Evolutionary conservation across 2,113 vertebrate genomes (phyloP), one percentile per base, ranked within the genome.

Genomic region (Buteo buteo): DNA sequence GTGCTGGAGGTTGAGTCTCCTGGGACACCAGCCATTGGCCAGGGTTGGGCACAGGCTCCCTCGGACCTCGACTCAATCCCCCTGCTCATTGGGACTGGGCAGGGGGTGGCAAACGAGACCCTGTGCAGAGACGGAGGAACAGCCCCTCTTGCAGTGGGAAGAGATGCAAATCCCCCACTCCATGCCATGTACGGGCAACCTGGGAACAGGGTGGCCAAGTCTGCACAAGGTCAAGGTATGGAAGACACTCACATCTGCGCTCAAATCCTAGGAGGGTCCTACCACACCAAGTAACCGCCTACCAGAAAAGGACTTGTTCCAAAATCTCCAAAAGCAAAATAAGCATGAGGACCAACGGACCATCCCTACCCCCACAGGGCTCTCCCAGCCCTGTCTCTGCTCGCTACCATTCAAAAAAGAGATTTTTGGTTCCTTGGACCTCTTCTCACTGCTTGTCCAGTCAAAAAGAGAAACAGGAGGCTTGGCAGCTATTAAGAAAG

Each of bases 171-270:
- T 5, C 16, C 26, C 31, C 11, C 13, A 36, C 29, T 71, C 71
- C 34, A 21, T 16, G 42, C 9, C 25, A 28, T 4, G 0, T 7
- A 28, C 1, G 1, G 38, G 49, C 38, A 32, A 11, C 18, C 17
- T 24, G 26, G 32, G 13, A 84, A 58, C 3, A 42, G 29, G 13
- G 19, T 19, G 25, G n/a, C 16, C 32, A 87, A 74, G 21, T 44
- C 55, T 74, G 59, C 0, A 0, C 6, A 21, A 71, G 57, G 47
- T 28, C 24, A 71, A 71, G 42, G 21, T 49, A 15, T 17, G 44
- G 34, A 70, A 52, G 59, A 86, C 16, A 11, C 3, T 50, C 45
- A 20, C 3, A 47, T 36, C 31, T 87, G 20, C 20, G 4, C 45
- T 69, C 11, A 61, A 7, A 62, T 16, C 49, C 29, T 44, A 64